Evolutionary conservation across 2,113 vertebrate genomes (phyloP), one percentile per base, ranked within the genome.

Genomic region (Puma concolor): DNA sequence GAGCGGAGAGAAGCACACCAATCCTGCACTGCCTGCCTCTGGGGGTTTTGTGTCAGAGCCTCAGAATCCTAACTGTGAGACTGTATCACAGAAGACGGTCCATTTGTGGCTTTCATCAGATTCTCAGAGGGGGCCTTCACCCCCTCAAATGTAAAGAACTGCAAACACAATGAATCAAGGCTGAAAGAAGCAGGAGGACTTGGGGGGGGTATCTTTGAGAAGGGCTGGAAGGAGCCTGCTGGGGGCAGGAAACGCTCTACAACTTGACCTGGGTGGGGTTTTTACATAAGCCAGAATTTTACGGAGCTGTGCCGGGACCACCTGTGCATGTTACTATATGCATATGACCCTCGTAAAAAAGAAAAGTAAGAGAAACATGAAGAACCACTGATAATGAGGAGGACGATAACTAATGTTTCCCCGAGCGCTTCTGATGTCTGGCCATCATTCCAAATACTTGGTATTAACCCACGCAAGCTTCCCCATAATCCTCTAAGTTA

Each of bases 41-140:
- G 41, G 25, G 48, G n/a, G 4, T 66, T 76, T 88, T 52, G 60
- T 36, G 21, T 25, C 54, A 48, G 66, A 86, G 50, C n/a, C 50
- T 92, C 60, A 64, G 86, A 38, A 48, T 13, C 41, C 60, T 66
- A 54, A 95, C 41, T 69, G 52, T 60, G 50, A 36, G 50, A 85
- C n/a, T 69, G 23, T 33, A 80, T 66, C 71, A 44, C 54, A 81
- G 36, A 88, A 74, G 44, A 69, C 7, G 67, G 67, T 44, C 54
- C 38, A 21, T 50, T 33, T 31, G 29, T 12, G 33, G 25, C 57
- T 69, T 69, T 44, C 21, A 13, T 81, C 29, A 50, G 21, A 52
- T 94, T 89, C 84, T 85, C 84, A 74, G 64, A 76, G 13, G 44
- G 52, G 7, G 25, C 31, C 50, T 21, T 72, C 64, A 72, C 0